Conservation (phyloP, 2,888 invertebrate species). For the Beris chalybata region DNA sequence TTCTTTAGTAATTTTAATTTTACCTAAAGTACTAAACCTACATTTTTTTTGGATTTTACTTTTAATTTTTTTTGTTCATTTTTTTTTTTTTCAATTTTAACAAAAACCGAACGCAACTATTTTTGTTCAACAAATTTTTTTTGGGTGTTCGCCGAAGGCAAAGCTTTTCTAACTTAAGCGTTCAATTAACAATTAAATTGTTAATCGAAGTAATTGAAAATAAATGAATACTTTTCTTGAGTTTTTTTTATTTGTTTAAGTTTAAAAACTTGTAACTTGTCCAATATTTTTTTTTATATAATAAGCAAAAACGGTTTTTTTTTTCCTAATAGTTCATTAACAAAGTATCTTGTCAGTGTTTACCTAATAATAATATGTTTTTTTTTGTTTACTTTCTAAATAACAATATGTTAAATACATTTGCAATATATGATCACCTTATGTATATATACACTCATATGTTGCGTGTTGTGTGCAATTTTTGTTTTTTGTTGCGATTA, state of each 20-base stretch:
- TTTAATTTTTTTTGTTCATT: slow-evolving; percentile 6
- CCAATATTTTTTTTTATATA: not conserved
- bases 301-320: slow-evolving; percentile 5
- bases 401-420: slow-evolving; percentile 18
- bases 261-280: not conserved
- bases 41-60: slow-evolving; percentile 2
- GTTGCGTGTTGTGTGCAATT: slow-evolving; percentile 17
- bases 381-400: slow-evolving; percentile 20
- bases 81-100: slow-evolving; percentile 13
- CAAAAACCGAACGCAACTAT: slow-evolving; percentile 2
- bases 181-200: slow-evolving; percentile 30
- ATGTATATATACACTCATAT: slow-evolving; percentile 26
- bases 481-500: slow-evolving; percentile 23
- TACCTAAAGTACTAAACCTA: slow-evolving; percentile 4
- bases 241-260: not conserved
- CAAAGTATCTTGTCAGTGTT: slow-evolving; percentile 19
- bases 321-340: slow-evolving; percentile 21
- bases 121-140: slow-evolving; percentile 12
- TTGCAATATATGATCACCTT: slow-evolving; percentile 22
- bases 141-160: not conserved
- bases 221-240: not conserved
- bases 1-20: slow-evolving; percentile 9
- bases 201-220: slow-evolving; percentile 5
- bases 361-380: slow-evolving; percentile 25
- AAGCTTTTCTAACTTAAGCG: slow-evolving; percentile 30